A percentile compares a stretch with the other conserved stretches of the same genome.
phyloP scores from a whole-genome alignment of 2,797 vertebrate genomes.

The Epinephelus awoara region DNA sequence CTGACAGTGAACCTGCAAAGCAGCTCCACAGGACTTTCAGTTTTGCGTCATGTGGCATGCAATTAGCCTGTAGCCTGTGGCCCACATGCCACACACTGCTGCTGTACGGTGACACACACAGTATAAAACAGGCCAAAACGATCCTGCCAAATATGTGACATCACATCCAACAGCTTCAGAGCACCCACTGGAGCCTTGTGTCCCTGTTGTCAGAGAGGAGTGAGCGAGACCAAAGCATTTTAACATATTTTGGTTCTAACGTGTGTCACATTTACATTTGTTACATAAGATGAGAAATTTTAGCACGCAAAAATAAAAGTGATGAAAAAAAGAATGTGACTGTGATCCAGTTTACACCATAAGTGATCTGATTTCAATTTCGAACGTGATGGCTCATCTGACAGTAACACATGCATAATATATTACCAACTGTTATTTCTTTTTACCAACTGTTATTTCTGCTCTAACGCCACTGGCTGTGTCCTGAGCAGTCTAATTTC shows the following conservation, averaged over 20 bases:
- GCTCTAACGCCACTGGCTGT: neutral
- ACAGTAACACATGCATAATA: neutral
- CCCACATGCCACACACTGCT: neutral
- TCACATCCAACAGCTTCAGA: neutral
- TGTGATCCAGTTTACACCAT: neutral
- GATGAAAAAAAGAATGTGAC: neutral
- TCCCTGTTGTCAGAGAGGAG: neutral
- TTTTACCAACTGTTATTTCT: neutral
- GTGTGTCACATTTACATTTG: neutral
- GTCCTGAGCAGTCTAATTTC: neutral
- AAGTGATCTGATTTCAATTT: conserved; percentile 17
- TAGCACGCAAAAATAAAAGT: neutral
- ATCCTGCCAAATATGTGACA: neutral
- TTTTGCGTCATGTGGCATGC: neutral
- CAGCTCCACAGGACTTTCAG: neutral
- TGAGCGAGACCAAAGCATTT: neutral
- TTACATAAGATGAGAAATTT: neutral
- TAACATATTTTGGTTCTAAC: neutral
- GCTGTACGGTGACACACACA: neutral
- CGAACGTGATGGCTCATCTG: neutral
- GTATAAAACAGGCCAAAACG: neutral
- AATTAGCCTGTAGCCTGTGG: neutral
- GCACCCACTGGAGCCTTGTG: neutral
- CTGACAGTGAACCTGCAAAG: neutral
- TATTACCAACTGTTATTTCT: neutral